Base-by-base conservation (phyloP, 2,113 vertebrate species). In the Turnix velox region DNA sequence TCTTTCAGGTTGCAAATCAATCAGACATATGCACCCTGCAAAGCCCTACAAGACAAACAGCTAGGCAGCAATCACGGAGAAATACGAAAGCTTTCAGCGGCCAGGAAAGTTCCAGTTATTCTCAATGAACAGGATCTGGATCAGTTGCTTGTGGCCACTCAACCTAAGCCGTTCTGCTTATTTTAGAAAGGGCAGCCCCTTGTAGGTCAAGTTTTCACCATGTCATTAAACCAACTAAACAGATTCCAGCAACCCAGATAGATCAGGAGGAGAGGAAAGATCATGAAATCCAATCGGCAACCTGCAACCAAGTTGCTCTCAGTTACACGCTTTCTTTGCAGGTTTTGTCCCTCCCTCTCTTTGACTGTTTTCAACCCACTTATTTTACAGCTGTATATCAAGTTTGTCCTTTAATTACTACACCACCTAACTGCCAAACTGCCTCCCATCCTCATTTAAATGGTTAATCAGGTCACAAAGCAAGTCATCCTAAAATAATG, bases 111-210 rank as follows among this genome's bases (percentile, higher is more conserved):
- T 87, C 83, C 55, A 87, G 71, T 35, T 75, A 19, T 69, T 84
- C 81, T 55, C 90, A 55, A 46, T 3, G 31, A 79, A n/a, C n/a
- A 62, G 35, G 66, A 54, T 24, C 67, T n/a, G 63, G 68, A 84
- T 62, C 31, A 0, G 31, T 9, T 80, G 66, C 84, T 88, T 4
- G 48, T 1, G 45, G 79, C 87, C 66, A 84, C 94, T 30, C 79
- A 82, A 55, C 37, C 59, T 42, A 75, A 92, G 43, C 68, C 62
- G 43, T 37, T 79, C 88, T 58, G 72, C 61, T 81, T 82, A 72
- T 78, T 95, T 92, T 87, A 92, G 88, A 85, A 95, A 87, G 67
- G 63, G 82, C 84, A 84, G 68, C 33, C 86, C 69, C 62, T 82
- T 17, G 16, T 46, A 94, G 75, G 66, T 85, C 85, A 92, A 62